Evolutionary conservation across 2,797 vertebrate genomes (phyloP).

Genomic region (Scyliorhinus canicula): DNA sequence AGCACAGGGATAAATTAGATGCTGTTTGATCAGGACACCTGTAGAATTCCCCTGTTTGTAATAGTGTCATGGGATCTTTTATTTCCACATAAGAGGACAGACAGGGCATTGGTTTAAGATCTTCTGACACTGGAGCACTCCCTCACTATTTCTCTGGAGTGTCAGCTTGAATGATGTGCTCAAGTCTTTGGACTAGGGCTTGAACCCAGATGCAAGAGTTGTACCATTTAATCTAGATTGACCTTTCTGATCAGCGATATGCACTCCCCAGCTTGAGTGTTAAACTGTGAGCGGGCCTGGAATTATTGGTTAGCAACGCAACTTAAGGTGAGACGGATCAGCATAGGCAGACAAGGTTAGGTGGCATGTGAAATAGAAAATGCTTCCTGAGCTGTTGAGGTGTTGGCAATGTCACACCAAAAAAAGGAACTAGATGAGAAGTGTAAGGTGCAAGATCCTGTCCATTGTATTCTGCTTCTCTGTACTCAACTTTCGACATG

Average conservation of each 20-base stretch:
- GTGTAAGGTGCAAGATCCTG: neutral
- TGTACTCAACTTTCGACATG: neutral
- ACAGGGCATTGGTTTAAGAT: neutral
- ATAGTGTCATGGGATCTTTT: neutral
- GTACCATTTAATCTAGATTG: neutral
- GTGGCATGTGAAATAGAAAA: neutral
- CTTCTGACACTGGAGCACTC: neutral
- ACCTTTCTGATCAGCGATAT: neutral
- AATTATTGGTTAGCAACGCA: neutral
- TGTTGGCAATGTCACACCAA: neutral
- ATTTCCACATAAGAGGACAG: neutral
- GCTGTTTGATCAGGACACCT: neutral
- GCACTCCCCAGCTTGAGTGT: neutral
- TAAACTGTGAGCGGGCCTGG: neutral
- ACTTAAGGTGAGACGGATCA: neutral
- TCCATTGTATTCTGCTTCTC: neutral
- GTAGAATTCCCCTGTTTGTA: neutral
- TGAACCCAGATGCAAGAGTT: neutral
- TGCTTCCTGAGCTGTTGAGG: neutral
- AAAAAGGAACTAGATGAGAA: neutral
- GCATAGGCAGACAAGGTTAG: neutral
- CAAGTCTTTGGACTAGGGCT: neutral
- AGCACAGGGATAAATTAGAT: neutral
- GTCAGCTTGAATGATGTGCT: neutral
- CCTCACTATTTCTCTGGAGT: neutral